Conservation (phyloP, 2,888 invertebrate genomes). For the Germaria angustata region DNA sequence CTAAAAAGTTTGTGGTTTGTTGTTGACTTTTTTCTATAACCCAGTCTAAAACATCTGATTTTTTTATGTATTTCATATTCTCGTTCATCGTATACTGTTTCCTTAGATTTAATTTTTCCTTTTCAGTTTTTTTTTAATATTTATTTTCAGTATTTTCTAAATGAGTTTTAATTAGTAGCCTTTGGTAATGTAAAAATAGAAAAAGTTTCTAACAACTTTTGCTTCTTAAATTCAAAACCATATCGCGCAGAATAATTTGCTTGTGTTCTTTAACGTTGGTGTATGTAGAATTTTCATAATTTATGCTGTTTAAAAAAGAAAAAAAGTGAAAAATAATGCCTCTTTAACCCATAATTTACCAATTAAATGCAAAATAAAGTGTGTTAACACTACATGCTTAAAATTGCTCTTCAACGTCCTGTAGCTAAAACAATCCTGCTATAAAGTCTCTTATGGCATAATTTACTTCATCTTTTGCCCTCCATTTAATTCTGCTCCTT, state of each 20-base stretch:
- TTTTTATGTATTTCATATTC: neutral
- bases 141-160: neutral
- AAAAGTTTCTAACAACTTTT: neutral
- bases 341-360: conserved; percentile 64
- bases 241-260: conserved; percentile 11
- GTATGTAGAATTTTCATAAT: conserved; percentile 5
- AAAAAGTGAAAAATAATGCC: neutral
- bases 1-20: conserved; percentile 36
- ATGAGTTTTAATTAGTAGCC: conserved; percentile 57
- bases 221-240: neutral
- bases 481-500: neutral
- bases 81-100: no score
- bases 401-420: conserved; percentile 21
- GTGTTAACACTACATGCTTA: conserved; percentile 23
- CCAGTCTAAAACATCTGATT: neutral
- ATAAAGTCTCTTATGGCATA: neutral
- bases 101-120: no score
- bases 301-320: conserved; percentile 9
- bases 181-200: conserved; percentile 17
- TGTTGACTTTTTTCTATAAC: neutral
- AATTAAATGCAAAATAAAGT: conserved; percentile 55
- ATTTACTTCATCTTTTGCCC: neutral
- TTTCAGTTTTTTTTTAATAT: no score
- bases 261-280: neutral
- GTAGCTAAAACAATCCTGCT: conserved; percentile 2